phyloP scores from a whole-genome alignment of 2,888 invertebrate species.

The Scaptomyza polygonia region DNA sequence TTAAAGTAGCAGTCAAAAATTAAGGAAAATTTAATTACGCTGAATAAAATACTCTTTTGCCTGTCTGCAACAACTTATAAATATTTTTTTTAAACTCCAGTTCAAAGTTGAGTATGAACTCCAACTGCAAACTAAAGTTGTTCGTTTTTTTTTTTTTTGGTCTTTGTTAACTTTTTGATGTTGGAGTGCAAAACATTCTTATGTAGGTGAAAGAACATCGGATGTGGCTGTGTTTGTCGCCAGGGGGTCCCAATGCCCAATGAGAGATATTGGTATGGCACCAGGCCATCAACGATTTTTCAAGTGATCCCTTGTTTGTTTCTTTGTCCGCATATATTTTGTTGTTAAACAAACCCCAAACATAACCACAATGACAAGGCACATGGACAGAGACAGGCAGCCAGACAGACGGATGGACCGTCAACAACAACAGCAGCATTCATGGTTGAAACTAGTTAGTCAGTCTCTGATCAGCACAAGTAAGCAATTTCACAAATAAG shows the following conservation, averaged over 20 bases:
- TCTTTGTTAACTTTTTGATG: slow-evolving; percentile 41
- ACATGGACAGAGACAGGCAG: slow-evolving; percentile 33
- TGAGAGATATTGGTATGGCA: slow-evolving; percentile 43
- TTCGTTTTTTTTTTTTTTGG: slow-evolving; percentile 5
- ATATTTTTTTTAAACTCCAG: not conserved
- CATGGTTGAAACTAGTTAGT: slow-evolving; percentile 65
- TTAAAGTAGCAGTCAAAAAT: too few relatives aligned
- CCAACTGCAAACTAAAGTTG: not conserved
- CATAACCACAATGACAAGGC: slow-evolving; percentile 62
- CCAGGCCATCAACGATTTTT: slow-evolving; percentile 53
- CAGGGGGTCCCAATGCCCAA: slow-evolving; percentile 46
- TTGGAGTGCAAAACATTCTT: slow-evolving; percentile 53
- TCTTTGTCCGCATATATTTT: slow-evolving; percentile 62
- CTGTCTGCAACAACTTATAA: not conserved
- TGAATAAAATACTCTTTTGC: not conserved
- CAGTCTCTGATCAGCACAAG: slow-evolving; percentile 60
- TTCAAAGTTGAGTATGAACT: slow-evolving; percentile 1
- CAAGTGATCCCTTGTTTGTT: slow-evolving; percentile 64
- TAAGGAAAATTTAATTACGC: too few relatives aligned
- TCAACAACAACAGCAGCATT: slow-evolving; percentile 43
- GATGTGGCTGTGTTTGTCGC: slow-evolving; percentile 58
- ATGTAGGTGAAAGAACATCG: slow-evolving; percentile 62
- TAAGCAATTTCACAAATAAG: slow-evolving; percentile 78
- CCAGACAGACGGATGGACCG: slow-evolving; percentile 6
- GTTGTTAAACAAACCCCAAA: slow-evolving; percentile 66